Conservation (phyloP, 2,113 vertebrate species). For the Carlito syrichta region DNA sequence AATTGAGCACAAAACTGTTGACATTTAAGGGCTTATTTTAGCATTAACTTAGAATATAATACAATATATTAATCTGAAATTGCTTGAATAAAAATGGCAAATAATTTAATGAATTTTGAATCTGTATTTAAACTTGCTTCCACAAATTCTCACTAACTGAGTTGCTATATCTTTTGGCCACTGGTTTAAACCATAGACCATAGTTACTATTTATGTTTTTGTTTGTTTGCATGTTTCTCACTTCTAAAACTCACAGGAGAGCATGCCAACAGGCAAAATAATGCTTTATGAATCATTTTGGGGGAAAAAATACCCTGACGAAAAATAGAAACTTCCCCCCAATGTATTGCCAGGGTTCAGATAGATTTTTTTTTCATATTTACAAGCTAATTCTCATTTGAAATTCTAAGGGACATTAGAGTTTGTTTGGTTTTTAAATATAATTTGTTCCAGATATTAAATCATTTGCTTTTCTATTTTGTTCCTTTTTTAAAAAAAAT, state of each 20-base stretch:
- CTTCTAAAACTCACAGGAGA: background rate
- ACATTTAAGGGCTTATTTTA: background rate
- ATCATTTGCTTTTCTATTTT: background rate
- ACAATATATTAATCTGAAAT: accelerated
- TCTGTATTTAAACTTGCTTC: background rate
- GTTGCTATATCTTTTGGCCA: background rate
- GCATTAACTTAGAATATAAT: background rate
- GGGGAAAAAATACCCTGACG: background rate
- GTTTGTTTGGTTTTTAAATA: background rate
- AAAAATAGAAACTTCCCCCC: background rate
- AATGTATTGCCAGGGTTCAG: background rate
- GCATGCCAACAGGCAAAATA: background rate
- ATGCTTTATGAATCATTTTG: background rate
- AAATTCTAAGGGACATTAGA: background rate
- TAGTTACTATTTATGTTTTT: background rate
- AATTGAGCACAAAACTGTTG: background rate
- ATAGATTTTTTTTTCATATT: background rate
- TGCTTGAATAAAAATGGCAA: background rate
- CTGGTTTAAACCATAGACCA: accelerated
- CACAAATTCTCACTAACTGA: no score
- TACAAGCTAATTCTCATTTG: background rate
- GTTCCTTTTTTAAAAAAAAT: background rate
- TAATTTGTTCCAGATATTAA: background rate
- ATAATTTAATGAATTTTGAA: background rate
- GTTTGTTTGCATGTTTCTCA: background rate